A percentile compares a stretch with the other conserved stretches of the same genome.
These are phyloP conservation scores for Podiceps cristatus DNA, from an alignment of 2,113 vertebrate genomes.

Conservation along the genomic window DNA sequence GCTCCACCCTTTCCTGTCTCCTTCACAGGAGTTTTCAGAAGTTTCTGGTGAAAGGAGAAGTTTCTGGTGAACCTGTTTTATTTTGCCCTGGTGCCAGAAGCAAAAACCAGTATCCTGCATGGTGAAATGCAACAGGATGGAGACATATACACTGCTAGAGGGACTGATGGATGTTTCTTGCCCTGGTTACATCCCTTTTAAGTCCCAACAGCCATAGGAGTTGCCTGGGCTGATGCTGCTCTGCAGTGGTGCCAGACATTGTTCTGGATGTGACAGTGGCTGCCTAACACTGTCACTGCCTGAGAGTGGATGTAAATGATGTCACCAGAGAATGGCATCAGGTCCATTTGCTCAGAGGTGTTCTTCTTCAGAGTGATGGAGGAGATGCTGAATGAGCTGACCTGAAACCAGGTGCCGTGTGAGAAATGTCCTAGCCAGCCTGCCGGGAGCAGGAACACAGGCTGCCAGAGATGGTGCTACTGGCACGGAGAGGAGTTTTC, in stretches of 20 bases:
- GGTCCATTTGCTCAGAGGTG: background rate
- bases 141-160: background rate
- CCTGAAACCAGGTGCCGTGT: background rate
- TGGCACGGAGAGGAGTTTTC: background rate
- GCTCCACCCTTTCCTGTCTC: background rate
- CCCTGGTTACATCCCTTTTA: background rate
- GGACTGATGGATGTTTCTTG: background rate
- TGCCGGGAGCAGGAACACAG: background rate
- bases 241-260: background rate
- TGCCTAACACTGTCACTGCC: background rate
- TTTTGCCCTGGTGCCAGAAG: background rate
- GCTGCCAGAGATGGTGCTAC: background rate
- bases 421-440: background rate
- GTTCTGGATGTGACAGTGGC: background rate
- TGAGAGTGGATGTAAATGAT: background rate
- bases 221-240: background rate
- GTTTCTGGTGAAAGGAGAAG: too few species aligned
- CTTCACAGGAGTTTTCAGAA: background rate
- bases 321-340: background rate
- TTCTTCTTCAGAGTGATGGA: background rate
- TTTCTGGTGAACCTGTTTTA: background rate
- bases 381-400: background rate
- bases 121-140: background rate
- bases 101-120: background rate
- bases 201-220: background rate